These are phyloP conservation scores for Hofmannophila pseudospretella DNA, from an alignment of 2,888 invertebrate species.

Conservation along the genomic window DNA sequence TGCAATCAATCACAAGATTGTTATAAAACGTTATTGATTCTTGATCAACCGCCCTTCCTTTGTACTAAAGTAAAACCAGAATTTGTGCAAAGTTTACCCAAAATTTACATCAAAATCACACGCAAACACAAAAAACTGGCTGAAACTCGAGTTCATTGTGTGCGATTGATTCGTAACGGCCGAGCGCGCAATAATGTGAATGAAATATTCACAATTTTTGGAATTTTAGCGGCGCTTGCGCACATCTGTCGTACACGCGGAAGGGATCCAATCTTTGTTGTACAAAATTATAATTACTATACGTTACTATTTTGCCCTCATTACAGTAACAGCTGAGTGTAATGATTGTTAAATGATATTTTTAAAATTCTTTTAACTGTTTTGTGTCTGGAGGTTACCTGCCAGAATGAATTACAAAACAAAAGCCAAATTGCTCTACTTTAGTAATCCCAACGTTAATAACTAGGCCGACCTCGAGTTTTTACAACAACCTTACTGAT, in stretches of 20 bases:
- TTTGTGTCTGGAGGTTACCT: no score
- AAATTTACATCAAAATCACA: slow-evolving; percentile 73
- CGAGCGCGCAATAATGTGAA: slow-evolving; percentile 70
- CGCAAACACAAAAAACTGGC: slow-evolving; percentile 58
- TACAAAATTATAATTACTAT: slow-evolving; percentile 12
- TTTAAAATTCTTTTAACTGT: no score
- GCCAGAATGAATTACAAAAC: no score
- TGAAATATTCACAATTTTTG: slow-evolving; percentile 75
- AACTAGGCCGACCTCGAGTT: slow-evolving; percentile 28
- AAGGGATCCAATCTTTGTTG: slow-evolving; percentile 11
- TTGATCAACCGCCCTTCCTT: slow-evolving; percentile 63
- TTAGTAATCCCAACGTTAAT: not conserved
- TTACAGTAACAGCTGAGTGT: no score
- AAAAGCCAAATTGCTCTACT: not conserved
- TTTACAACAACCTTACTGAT: slow-evolving; percentile 41
- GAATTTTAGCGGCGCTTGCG: slow-evolving; percentile 58
- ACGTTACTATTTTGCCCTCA: no score
- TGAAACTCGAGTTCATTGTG: slow-evolving; percentile 69
- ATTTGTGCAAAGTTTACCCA: slow-evolving; percentile 60
- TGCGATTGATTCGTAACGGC: slow-evolving; percentile 76
- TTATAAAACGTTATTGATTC: slow-evolving; percentile 57
- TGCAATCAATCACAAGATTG: slow-evolving; percentile 76
- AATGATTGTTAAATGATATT: no score
- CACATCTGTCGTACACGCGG: slow-evolving; percentile 62
- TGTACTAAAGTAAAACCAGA: slow-evolving; percentile 57